Evolutionary conservation across 2,797 vertebrate genomes (phyloP), one percentile per base, ranked within the genome.

Genomic region (Sebastes elongatus): DNA sequence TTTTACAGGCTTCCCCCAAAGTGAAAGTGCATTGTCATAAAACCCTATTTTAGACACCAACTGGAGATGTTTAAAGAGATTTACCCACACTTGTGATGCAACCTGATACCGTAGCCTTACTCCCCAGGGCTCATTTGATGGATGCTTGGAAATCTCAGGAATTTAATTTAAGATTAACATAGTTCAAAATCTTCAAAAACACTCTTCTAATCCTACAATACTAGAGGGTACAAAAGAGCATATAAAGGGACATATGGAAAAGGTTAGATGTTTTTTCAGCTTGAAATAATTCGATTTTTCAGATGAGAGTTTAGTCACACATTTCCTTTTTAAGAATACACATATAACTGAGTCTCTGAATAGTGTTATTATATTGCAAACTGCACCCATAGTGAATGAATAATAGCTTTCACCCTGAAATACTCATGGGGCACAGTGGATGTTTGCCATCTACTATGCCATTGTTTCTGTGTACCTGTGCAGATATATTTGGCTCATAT

Each of bases 61-160:
- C 82, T 67, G 82, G 78, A 89, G 87, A 90, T 87, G 81, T 86
- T 92, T 87, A 60, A 85, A 74, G 68, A 85, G 83, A 89, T 90
- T 89, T 64, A 87, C 56, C 69, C 72, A 56, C 79, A 76, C 78
- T 64, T 63, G 27, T 71, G 73, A 84, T 69, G 80, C 57, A 57
- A 87, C 68, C 49, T 66, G 67, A 80, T 71, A 80, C 66, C 56
- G 61, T 33, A 38, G 27, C 55, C 28, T 22, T 7, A 18, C 64
- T 84, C 78, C 65, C 79, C 42, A 25, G 67, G 74, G 74, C 49
- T 56, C 69, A 8, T 46, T 62, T 85, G 80, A 86, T 81, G 56
- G 82, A 85, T 85, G 78, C 74, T 57, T 55, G 22, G 75, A 71
- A 77, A 84, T 76, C 71, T 53, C 60, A 30, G 28, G 28, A 30